Evolutionary conservation across 2,888 invertebrate genomes (phyloP).

Genomic region (Beris chalybata): DNA sequence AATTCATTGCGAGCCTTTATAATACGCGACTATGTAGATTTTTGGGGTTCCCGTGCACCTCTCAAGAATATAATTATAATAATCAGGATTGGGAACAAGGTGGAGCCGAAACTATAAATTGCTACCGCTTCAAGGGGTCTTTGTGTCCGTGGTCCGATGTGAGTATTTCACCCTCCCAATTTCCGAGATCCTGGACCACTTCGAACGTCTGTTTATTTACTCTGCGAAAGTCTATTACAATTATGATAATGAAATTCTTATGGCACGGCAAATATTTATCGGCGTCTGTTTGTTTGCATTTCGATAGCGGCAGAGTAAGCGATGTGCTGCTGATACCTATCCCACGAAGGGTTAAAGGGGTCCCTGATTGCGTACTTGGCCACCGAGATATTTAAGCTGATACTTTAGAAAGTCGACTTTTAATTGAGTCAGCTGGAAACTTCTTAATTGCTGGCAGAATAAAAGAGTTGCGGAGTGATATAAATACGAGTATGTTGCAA

Average conservation of each 20-base stretch:
- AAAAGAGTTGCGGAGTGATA: constrained; percentile 7
- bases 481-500: too few species aligned
- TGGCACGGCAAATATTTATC: constrained; percentile 23
- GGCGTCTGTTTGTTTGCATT: constrained; percentile 23
- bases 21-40: constrained; percentile 18
- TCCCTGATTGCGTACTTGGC: neutral
- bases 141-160: constrained; percentile 1
- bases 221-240: constrained; percentile 26
- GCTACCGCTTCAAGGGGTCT: constrained; percentile 18
- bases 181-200: constrained; percentile 3
- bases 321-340: neutral
- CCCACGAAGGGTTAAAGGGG: constrained; percentile 2
- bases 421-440: constrained; percentile 27
- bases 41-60: constrained; percentile 20
- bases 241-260: constrained; percentile 29
- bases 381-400: neutral
- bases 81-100: constrained; percentile 18
- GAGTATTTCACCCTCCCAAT: neutral
- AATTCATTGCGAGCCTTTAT: neutral
- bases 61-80: constrained; percentile 35
- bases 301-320: neutral
- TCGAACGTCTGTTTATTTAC: constrained; percentile 21
- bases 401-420: constrained; percentile 2
- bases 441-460: constrained; percentile 13
- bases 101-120: constrained; percentile 29